Percentiles rank a stretch among this genome's conserved stretches.
phyloP scores from a whole-genome alignment of 2,888 invertebrate genomes.

The Magallana nippona region DNA sequence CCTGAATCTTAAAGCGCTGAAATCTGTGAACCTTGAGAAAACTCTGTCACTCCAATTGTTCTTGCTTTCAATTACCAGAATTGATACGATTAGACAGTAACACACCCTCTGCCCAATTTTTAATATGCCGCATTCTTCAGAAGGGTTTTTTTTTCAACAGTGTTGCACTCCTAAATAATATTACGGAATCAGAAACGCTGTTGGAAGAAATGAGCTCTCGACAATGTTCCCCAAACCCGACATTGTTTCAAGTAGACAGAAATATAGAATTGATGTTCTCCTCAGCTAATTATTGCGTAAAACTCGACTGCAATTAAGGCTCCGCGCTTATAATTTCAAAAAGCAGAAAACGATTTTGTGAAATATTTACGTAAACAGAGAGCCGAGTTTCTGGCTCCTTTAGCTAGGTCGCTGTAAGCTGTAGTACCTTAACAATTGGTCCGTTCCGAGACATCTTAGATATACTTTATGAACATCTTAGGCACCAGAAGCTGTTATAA shows the following conservation, averaged over 20 bases:
- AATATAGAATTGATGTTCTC: background rate
- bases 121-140: too few relatives aligned
- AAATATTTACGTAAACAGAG: background rate
- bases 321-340: background rate
- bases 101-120: too few relatives aligned
- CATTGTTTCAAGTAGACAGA: background rate
- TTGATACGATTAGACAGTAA: background rate
- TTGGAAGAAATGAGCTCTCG: background rate
- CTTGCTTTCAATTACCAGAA: background rate
- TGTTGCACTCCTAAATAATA: background rate
- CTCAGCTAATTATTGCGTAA: background rate
- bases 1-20: background rate
- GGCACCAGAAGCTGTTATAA: background rate
- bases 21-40: background rate
- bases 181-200: background rate
- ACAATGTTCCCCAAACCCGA: background rate
- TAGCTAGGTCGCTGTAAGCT: too few relatives aligned
- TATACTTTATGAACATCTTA: too few relatives aligned
- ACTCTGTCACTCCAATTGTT: background rate
- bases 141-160: too few relatives aligned
- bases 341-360: background rate
- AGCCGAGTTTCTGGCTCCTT: background rate
- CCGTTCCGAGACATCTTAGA: too few relatives aligned
- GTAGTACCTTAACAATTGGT: too few relatives aligned
- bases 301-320: background rate